Conservation (phyloP, 1,140 invertebrate species). For the Heliconius hermathena region DNA sequence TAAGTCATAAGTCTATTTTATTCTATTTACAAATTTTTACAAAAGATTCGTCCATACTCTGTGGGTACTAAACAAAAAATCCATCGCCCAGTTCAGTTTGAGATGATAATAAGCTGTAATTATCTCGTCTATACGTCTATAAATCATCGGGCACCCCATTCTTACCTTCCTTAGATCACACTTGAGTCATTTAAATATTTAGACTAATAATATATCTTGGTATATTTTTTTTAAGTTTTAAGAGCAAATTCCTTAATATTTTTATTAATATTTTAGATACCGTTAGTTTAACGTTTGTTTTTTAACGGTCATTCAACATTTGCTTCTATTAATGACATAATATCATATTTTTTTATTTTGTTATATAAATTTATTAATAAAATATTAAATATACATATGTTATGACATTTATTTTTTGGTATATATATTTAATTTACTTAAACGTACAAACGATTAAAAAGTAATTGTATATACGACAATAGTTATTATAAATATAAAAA, state of each 20-base stretch:
- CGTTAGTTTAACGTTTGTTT: neutral
- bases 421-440: too few species aligned
- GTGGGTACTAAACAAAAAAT: constrained; percentile 12
- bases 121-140: constrained; percentile 40
- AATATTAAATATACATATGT: too few species aligned
- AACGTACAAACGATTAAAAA: too few species aligned
- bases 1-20: neutral
- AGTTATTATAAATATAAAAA: neutral
- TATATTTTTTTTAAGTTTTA: neutral
- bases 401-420: too few species aligned
- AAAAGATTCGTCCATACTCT: constrained; percentile 2
- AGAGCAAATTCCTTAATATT: constrained; percentile 1
- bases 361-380: too few species aligned
- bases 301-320: too few species aligned
- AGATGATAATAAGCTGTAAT: constrained; percentile 36
- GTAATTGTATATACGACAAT: too few species aligned
- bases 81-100: constrained; percentile 20
- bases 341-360: too few species aligned
- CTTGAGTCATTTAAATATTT: constrained; percentile 32
- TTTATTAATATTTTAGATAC: neutral
- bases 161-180: constrained; percentile 33
- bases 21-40: constrained; percentile 8
- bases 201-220: constrained; percentile 20
- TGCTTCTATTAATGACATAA: too few species aligned
- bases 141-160: constrained; percentile 30